These are phyloP conservation scores for Gobionotothen gibberifrons DNA, from an alignment of 2,797 vertebrate species.

Conservation along the genomic window DNA sequence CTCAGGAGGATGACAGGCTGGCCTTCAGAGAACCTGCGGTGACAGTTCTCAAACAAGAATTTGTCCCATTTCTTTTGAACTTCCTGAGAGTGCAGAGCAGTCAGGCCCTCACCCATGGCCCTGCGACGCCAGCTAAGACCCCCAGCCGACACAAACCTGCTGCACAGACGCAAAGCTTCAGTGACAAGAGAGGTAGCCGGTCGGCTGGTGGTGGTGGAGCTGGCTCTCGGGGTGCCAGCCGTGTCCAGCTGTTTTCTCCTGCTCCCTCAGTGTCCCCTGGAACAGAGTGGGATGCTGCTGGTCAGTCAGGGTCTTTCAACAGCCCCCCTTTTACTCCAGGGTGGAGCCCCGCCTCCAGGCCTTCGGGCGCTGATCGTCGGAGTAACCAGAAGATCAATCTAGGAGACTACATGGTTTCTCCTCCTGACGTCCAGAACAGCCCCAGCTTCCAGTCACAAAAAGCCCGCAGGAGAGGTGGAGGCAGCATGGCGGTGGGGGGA, in stretches of 20 bases:
- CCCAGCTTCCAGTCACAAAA: conserved; percentile 75
- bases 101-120: conserved; percentile 91
- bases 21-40: conserved; percentile 66
- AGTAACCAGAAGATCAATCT: conserved; percentile 84
- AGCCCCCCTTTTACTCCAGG: conserved; percentile 82
- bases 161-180: conserved; percentile 58
- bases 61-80: conserved; percentile 95
- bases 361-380: conserved; percentile 82
- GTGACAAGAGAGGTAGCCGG: conserved; percentile 72
- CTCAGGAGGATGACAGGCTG: conserved; percentile 78
- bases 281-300: conserved; percentile 58
- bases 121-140: conserved; percentile 94
- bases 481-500: conserved; percentile 60
- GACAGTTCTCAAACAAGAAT: conserved; percentile 88
- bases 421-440: conserved; percentile 80
- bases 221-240: conserved; percentile 78
- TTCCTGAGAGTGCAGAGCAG: conserved; percentile 96
- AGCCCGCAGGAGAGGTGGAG: conserved; percentile 78
- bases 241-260: conserved; percentile 89
- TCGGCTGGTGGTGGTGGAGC: conserved; percentile 55
- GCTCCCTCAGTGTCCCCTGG: conserved; percentile 73
- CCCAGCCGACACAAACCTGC: conserved; percentile 83
- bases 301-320: conserved; percentile 67
- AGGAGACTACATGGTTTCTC: conserved; percentile 87
- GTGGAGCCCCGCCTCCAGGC: conserved; percentile 81